Conservation (phyloP, 2,113 vertebrate genomes). For the Oostethus manadensis region DNA sequence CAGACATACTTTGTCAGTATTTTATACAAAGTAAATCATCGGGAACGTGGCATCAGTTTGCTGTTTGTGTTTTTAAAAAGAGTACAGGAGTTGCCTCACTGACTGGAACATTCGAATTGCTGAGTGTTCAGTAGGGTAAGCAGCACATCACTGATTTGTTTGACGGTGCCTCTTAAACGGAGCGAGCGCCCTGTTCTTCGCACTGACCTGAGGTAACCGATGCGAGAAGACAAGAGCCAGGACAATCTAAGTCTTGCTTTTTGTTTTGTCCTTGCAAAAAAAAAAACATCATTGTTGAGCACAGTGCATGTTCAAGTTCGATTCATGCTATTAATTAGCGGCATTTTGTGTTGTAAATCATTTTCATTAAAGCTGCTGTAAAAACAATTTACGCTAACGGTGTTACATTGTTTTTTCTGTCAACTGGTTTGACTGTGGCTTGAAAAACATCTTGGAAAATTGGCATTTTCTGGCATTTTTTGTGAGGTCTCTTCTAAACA, state of each 20-base stretch:
- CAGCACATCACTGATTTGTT: too few relatives aligned
- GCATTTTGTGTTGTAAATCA: constrained; percentile 60
- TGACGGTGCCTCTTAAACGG: too few relatives aligned
- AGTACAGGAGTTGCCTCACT: neutral
- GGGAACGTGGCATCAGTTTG: neutral
- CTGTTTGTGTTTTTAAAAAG: too few relatives aligned
- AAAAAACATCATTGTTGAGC: neutral
- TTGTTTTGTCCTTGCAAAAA: constrained; percentile 17
- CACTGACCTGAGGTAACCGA: too few relatives aligned
- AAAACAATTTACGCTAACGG: neutral
- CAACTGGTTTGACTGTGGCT: too few relatives aligned
- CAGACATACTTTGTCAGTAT: neutral
- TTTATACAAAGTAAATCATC: neutral
- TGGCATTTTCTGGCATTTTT: too few relatives aligned
- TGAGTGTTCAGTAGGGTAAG: neutral
- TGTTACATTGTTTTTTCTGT: too few relatives aligned
- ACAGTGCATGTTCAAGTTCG: constrained; percentile 23
- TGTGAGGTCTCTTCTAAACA: too few relatives aligned
- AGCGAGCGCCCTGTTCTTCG: too few relatives aligned
- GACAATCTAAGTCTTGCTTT: neutral
- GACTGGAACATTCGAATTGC: neutral
- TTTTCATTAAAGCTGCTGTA: constrained; percentile 63
- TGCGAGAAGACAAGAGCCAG: too few relatives aligned
- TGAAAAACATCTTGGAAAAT: too few relatives aligned
- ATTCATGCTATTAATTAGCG: constrained; percentile 37